Conservation (phyloP, 2,113 vertebrate genomes). For the Nesoenas mayeri region DNA sequence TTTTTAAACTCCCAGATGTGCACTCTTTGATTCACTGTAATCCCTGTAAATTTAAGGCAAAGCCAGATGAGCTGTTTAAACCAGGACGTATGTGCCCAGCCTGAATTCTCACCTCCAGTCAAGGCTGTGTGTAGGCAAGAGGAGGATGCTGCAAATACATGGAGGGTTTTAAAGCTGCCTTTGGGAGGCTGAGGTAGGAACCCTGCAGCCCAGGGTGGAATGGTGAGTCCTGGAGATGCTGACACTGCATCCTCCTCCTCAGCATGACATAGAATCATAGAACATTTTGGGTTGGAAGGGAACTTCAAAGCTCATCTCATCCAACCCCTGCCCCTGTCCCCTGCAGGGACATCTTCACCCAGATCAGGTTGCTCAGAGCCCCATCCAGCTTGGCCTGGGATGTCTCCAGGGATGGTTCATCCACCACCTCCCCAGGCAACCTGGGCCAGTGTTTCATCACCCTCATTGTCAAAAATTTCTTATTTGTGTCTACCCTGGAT, state of each 20-base stretch:
- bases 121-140: not conserved
- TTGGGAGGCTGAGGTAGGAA: not conserved
- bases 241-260: not conserved
- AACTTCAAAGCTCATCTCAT: too few relatives aligned
- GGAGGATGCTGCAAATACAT: not conserved
- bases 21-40: conserved; percentile 18
- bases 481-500: too few relatives aligned
- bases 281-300: too few relatives aligned
- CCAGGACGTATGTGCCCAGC: not conserved
- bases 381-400: too few relatives aligned
- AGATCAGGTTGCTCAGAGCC: too few relatives aligned
- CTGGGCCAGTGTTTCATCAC: too few relatives aligned
- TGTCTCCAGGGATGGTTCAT: too few relatives aligned
- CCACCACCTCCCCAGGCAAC: too few relatives aligned
- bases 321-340: too few relatives aligned
- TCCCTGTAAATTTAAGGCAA: conserved; percentile 19
- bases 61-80: conserved; percentile 39
- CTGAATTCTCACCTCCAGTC: not conserved
- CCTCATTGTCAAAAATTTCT: too few relatives aligned
- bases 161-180: not conserved
- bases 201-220: not conserved
- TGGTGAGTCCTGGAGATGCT: not conserved
- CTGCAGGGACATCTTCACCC: too few relatives aligned
- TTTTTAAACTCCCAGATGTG: not conserved
- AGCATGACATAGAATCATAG: not conserved